These are phyloP conservation scores for Myotis lucifugus DNA, from an alignment of 2,113 vertebrate species.

Conservation along the genomic window DNA sequence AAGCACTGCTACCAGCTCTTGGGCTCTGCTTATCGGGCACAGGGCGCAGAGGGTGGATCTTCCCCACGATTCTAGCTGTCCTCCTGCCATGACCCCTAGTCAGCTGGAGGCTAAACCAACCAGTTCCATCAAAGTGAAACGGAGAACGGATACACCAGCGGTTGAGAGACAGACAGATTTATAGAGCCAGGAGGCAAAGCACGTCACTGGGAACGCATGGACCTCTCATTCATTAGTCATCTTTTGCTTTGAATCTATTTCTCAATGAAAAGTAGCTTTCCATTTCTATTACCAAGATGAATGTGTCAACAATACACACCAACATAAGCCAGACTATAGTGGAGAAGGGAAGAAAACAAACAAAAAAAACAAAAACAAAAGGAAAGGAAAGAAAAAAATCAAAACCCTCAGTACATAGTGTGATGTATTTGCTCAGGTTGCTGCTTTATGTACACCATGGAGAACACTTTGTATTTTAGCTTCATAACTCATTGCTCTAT, in stretches of 20 bases:
- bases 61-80: too few relatives aligned
- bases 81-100: not conserved
- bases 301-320: slow-evolving; percentile 64
- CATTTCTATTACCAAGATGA: slow-evolving; percentile 78
- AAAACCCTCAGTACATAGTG: not conserved
- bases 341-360: not conserved
- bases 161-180: not conserved
- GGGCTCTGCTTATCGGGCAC: not conserved
- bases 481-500: slow-evolving; percentile 65
- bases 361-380: not conserved
- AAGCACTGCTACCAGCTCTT: not conserved
- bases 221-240: slow-evolving; percentile 54
- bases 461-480: slow-evolving; percentile 65
- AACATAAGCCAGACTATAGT: not conserved
- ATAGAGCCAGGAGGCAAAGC: not conserved
- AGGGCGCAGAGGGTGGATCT: not conserved
- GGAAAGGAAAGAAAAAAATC: not conserved
- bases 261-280: slow-evolving; percentile 72
- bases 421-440: slow-evolving; percentile 74
- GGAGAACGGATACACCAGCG: not conserved
- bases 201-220: not conserved
- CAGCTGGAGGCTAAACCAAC: not conserved
- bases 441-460: slow-evolving; percentile 72
- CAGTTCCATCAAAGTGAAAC: not conserved
- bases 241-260: slow-evolving; percentile 73